A percentile compares a stretch with the other conserved stretches of the same genome.
These are phyloP conservation scores for Tupaia tana DNA, from an alignment of 2,113 vertebrate genomes.

Conservation along the genomic window DNA sequence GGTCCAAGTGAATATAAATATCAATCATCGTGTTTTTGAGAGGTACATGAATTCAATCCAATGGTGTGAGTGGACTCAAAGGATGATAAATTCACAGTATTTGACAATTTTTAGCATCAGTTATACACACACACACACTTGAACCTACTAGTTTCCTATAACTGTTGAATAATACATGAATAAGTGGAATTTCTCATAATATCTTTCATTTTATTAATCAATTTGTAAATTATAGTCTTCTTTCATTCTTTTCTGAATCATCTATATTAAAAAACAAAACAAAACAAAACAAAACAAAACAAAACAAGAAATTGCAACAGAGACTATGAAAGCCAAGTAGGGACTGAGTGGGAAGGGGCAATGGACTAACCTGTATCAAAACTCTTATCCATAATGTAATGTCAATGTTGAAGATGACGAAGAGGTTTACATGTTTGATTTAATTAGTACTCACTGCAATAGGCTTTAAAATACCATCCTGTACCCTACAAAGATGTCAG, in stretches of 20 bases:
- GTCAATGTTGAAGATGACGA: too few species aligned
- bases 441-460: too few species aligned
- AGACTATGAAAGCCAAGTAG: background rate
- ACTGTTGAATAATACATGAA: background rate
- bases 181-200: background rate
- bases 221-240: background rate
- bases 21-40: background rate
- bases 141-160: background rate
- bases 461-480: too few species aligned
- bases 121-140: background rate
- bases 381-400: too few species aligned
- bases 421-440: too few species aligned
- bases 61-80: background rate
- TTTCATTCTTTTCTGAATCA: background rate
- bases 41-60: background rate
- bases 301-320: background rate
- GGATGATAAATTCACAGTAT: background rate
- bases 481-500: too few species aligned
- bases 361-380: background rate
- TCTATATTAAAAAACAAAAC: background rate
- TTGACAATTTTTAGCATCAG: background rate
- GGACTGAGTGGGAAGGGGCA: accelerated
- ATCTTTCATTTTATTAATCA: background rate
- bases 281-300: too few species aligned
- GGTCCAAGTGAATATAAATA: background rate